phyloP scores from a whole-genome alignment of 2,888 invertebrate species.

The Plusia festucae region DNA sequence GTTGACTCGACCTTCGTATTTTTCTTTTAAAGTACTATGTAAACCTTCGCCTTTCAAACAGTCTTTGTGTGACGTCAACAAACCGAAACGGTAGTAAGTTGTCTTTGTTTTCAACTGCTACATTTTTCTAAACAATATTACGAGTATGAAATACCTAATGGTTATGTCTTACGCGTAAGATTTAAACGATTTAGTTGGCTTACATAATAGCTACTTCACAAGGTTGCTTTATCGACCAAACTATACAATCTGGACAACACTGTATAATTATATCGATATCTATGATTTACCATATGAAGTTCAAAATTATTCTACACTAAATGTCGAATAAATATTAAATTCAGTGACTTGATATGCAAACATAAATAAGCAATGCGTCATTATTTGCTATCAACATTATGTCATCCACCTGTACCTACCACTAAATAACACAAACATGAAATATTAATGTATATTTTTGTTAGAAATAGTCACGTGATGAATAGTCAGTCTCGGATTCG shows the following conservation, averaged over 20 bases:
- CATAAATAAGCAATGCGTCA: constrained; percentile 1
- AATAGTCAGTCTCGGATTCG: constrained; percentile 27
- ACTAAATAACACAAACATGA: constrained; percentile 15
- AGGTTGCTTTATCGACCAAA: background rate
- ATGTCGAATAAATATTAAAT: no score
- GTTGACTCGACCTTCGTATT: background rate
- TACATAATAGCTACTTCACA: background rate
- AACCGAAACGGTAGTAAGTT: background rate
- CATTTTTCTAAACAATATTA: constrained; percentile 1
- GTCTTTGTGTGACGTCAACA: constrained; percentile 2
- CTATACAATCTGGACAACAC: no score
- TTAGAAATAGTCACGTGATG: constrained; percentile 24
- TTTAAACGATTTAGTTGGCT: background rate
- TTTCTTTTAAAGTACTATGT: constrained; percentile 3
- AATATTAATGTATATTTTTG: constrained; percentile 4
- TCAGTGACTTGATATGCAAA: background rate
- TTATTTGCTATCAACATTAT: background rate
- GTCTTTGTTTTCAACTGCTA: constrained; percentile 1
- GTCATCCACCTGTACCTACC: background rate
- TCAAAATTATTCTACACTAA: no score
- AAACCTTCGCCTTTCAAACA: constrained; percentile 7
- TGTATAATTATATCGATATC: no score
- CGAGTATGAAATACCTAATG: background rate
- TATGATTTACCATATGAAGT: no score
- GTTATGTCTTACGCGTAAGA: background rate